phyloP scores from a whole-genome alignment of 2,888 invertebrate genomes.

The Drosophila nr. fundita region DNA sequence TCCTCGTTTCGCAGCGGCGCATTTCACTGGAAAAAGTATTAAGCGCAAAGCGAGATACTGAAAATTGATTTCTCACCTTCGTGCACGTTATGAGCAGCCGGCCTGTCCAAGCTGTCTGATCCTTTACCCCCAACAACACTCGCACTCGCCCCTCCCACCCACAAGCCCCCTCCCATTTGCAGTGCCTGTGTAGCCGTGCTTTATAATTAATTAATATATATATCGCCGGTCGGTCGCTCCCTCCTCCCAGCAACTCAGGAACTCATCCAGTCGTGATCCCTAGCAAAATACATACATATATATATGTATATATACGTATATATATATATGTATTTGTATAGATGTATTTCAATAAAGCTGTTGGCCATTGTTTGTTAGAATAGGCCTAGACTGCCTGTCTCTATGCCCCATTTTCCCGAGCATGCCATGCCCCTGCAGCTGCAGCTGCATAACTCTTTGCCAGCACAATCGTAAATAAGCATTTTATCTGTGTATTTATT shows the following conservation, averaged over 20 bases:
- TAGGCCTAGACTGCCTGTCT: slow-evolving; percentile 66
- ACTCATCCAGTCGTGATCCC: slow-evolving; percentile 42
- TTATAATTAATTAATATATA: slow-evolving; percentile 76
- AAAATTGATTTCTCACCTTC: slow-evolving; percentile 83
- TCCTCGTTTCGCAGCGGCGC: slow-evolving; percentile 50
- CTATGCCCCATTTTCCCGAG: not conserved
- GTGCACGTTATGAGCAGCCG: slow-evolving; percentile 76
- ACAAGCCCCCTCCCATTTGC: not conserved
- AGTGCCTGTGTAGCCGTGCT: slow-evolving; percentile 21
- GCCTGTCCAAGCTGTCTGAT: slow-evolving; percentile 12
- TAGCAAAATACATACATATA: not conserved
- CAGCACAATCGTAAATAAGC: slow-evolving; percentile 75
- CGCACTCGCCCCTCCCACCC: not conserved
- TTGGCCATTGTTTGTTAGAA: slow-evolving; percentile 5
- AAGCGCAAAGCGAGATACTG: slow-evolving; percentile 81
- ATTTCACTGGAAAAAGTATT: slow-evolving; percentile 80
- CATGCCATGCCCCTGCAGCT: not conserved
- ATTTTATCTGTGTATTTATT: slow-evolving; percentile 82
- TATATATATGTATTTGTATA: no score
- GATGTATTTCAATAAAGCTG: slow-evolving; percentile 21
- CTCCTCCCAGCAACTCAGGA: slow-evolving; percentile 11
- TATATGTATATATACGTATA: no score
- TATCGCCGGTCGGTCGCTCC: slow-evolving; percentile 37
- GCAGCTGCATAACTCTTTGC: slow-evolving; percentile 18
- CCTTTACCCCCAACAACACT: slow-evolving; percentile 4